Base-by-base conservation (phyloP, 2,888 invertebrate species). In the Diarsia rubi region DNA sequence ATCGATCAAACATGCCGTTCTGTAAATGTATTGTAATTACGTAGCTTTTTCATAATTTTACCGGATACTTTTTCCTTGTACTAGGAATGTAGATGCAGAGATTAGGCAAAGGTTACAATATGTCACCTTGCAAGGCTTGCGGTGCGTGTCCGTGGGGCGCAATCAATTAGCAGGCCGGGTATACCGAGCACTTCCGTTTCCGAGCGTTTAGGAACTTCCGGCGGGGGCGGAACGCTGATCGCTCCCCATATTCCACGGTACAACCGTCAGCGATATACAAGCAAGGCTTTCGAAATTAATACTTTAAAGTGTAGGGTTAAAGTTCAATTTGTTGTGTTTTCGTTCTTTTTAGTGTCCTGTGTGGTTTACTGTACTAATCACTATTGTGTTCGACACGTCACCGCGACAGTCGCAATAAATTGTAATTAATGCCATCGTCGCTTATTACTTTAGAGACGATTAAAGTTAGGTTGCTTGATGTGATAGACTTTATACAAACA, bases 201-300 rank as follows among this genome's bases (percentile, higher is more conserved):
- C 95, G 94, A 95, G 91, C 94, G 95, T 95, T 95, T 95, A 95
- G 94, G 92, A 90, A 94, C 95, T 94, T 96, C 96, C 96, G 95
- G 92, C 90, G 91, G 89, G 92, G 93, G 92, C 89, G 90, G 89
- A 76, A 86, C 84, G 69, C 79, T 76, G 84, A 75, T 84, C 79
- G 80, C 81, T 81, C 83, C 85, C 82, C 67, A 75, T 78, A 73
- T 74, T 79, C 83, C 79, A 82, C 74, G 68, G 69, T 77, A 76
- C 83, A 76, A 76, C 76, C 82, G 76, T 62, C 82, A 73, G 45
- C 73, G 59, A 79, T 21, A 73, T 19, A 69, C 31, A 19, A 37
- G 24, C 24, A 24, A 77, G 6, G 24, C 42, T 44, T 47, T n/a
- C 31, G 69, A 47, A 76, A 78, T 78, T 70, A 42, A 76, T 66